Percentiles rank a stretch among this genome's conserved stretches.
phyloP scores from a whole-genome alignment of 2,113 vertebrate species.

The Eubucco bourcierii region DNA sequence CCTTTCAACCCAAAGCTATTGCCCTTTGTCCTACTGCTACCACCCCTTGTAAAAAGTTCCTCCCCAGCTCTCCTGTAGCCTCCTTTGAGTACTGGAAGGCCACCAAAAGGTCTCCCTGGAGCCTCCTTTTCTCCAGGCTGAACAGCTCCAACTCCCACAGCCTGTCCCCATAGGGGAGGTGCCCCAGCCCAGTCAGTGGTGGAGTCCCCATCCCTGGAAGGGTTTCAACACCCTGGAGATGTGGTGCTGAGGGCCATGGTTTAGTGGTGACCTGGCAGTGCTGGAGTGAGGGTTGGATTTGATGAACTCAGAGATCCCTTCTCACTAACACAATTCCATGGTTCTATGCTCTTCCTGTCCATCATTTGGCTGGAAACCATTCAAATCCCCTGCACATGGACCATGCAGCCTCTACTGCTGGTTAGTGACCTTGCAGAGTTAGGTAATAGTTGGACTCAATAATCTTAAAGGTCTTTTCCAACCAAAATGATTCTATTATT shows the following conservation, averaged over 20 bases:
- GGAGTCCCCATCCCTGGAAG: neutral
- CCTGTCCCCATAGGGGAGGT: too few species aligned
- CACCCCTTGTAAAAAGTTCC: too few species aligned
- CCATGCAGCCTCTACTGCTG: neutral
- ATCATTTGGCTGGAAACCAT: accelerated
- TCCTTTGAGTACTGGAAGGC: too few species aligned
- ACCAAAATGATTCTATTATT: too few species aligned
- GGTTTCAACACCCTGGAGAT: neutral
- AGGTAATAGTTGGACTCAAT: too few species aligned
- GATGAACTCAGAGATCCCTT: neutral
- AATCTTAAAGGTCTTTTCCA: too few species aligned
- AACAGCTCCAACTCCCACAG: too few species aligned
- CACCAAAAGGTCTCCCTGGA: too few species aligned
- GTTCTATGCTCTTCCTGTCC: neutral
- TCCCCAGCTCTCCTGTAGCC: too few species aligned
- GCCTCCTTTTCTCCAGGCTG: too few species aligned
- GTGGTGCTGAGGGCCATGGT: neutral
- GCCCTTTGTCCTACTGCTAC: too few species aligned
- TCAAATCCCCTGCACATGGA: accelerated
- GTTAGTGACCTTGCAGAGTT: neutral
- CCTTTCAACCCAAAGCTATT: too few species aligned
- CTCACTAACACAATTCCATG: neutral
- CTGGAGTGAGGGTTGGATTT: neutral
- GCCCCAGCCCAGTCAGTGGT: neutral
- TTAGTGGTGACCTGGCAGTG: neutral